Evolutionary conservation across 92 coral and sea anemone species (phyloP), one percentile per base, ranked within the genome.

Genomic region (Umimayanthus chanpuru): DNA sequence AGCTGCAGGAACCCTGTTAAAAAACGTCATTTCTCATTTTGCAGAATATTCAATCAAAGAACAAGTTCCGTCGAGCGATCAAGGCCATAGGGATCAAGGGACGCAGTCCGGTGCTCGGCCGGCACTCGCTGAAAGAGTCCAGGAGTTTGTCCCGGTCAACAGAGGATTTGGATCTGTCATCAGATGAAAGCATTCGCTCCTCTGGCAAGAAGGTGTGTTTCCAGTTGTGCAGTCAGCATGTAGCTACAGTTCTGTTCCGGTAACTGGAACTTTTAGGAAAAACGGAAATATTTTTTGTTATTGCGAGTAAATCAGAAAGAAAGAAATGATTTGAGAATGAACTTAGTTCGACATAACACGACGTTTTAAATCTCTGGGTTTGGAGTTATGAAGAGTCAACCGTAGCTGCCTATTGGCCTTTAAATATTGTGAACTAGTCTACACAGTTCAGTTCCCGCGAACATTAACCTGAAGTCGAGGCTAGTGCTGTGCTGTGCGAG

Each of bases 41-140:
- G 18, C 44, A 83, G 87, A 70, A 14, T 83, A 83, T 26, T 49
- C 87, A 83, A 76, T 83, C 87, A 0, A 83, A 83, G 64, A 83
- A 83, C 39, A 83, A 83, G 36, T 83, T 83, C 41, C 87, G 87
- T 28, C 87, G 87, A 47, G 87, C 87, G 3, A 83, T 83, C 58
- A 83, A 83, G 56, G 87, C 87, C 28, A 83, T 83, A 5, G 87
- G 87, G 18, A 68, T 83, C 65, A 82, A 82, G 26, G 78, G 87
- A 2, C 87, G 87, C 39, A 83, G 87, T 47, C 87, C 87, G 0
- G 78, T 70, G 44, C 32, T 83, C 12, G 87, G 87, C 18, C 66
- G 87, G 6, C 87, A 73, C 16, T 83, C 87, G 8, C 66, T 83
- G 25, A 83, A 83, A 70, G 87, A 83, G 77, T 11, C 66, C 16